Evolutionary conservation across 2,113 vertebrate species (phyloP).

Genomic region (Nycticebus coucang): DNA sequence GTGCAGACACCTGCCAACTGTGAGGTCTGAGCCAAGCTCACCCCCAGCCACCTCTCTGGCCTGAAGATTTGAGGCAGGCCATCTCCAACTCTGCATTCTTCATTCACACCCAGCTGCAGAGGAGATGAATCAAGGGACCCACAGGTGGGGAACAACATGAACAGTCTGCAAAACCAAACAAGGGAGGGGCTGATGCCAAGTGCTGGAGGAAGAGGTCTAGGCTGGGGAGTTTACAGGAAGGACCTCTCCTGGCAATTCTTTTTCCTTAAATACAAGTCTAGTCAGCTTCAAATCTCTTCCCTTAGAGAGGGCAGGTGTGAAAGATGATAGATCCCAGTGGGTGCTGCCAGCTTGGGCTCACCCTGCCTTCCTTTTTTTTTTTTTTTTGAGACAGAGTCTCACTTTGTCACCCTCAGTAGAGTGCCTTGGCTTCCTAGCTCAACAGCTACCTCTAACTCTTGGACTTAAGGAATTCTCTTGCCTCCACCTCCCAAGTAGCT

Average conservation of each 20-base stretch:
- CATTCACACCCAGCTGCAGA: neutral
- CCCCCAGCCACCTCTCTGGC: neutral
- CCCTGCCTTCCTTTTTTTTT: neutral
- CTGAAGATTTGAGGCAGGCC: neutral
- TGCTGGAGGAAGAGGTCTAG: neutral
- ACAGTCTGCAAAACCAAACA: neutral
- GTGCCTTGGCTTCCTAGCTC: no score
- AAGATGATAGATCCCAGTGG: neutral
- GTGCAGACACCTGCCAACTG: accelerated
- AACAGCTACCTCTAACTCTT: no score
- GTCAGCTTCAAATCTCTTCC: neutral
- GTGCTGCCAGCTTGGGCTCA: neutral
- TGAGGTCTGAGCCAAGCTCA: neutral
- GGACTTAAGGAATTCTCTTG: no score
- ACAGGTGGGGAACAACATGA: neutral
- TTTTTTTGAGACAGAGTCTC: no score
- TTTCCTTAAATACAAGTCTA: neutral
- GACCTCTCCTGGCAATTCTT: neutral
- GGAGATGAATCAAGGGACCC: neutral
- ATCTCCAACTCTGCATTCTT: neutral
- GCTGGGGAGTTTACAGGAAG: neutral
- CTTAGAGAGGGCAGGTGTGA: neutral
- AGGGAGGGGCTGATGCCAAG: neutral
- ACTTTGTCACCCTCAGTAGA: no score
- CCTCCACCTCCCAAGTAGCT: no score